Percentiles rank a stretch among this genome's conserved stretches.
Conservation (phyloP, 2,797 vertebrate genomes). For the Heteromormyrus szaboi region DNA sequence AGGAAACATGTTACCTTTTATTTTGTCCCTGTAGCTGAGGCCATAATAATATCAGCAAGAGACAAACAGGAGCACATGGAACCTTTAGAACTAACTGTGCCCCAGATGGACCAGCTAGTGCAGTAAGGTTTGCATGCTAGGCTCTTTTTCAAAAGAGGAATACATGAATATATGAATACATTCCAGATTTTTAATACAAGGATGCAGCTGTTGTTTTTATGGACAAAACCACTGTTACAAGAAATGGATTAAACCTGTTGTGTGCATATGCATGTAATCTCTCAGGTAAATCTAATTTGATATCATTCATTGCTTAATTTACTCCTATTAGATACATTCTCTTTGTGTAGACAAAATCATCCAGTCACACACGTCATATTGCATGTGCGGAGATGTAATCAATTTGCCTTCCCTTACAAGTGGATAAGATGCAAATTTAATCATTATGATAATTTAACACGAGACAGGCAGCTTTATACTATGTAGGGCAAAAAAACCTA, state of each 20-base stretch:
- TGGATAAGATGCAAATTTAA: conserved; percentile 7
- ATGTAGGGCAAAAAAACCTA: background rate
- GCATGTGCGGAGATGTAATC: background rate
- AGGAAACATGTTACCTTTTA: background rate
- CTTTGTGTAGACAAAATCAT: background rate
- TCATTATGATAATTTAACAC: background rate
- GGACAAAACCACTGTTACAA: background rate
- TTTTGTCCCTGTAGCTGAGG: background rate
- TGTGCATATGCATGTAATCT: background rate
- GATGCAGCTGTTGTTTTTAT: background rate
- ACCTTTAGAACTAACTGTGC: background rate
- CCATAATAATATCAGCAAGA: background rate
- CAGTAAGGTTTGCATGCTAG: background rate
- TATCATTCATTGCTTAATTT: conserved; percentile 1
- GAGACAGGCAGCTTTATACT: background rate
- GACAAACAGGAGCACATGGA: background rate
- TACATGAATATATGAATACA: background rate
- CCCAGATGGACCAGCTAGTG: background rate
- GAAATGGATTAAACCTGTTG: background rate
- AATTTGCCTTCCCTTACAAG: background rate
- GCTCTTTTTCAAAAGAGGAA: background rate
- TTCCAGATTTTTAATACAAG: background rate
- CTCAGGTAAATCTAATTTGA: conserved; percentile 5
- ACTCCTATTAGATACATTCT: background rate
- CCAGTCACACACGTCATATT: background rate